These are phyloP conservation scores for Caradrina clavipalpis DNA, from an alignment of 2,888 invertebrate species.

Conservation along the genomic window DNA sequence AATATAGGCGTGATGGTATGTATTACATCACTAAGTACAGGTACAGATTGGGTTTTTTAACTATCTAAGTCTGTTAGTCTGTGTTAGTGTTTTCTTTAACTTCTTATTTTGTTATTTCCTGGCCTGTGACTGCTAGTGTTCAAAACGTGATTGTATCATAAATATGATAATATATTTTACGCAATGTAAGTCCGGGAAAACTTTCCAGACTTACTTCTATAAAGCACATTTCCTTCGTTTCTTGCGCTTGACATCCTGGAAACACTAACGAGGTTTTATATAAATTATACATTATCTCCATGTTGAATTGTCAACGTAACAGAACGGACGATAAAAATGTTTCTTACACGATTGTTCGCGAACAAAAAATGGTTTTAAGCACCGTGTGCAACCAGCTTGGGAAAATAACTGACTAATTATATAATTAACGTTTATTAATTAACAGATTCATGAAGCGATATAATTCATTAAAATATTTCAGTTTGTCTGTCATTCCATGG, in stretches of 20 bases:
- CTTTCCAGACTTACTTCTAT: slow-evolving; percentile 11
- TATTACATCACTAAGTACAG: too few relatives aligned
- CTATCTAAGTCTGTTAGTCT: too few relatives aligned
- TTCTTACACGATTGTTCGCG: slow-evolving; percentile 39
- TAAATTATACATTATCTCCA: slow-evolving; percentile 40
- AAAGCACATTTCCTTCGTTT: slow-evolving; percentile 29
- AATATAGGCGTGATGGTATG: too few relatives aligned
- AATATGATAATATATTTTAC: not conserved
- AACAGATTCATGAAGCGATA: slow-evolving; percentile 46
- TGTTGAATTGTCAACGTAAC: slow-evolving; percentile 38
- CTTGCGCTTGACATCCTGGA: slow-evolving; percentile 36
- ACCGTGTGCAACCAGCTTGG: slow-evolving; percentile 54
- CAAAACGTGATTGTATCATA: slow-evolving; percentile 9
- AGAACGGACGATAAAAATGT: slow-evolving; percentile 19
- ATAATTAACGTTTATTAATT: slow-evolving; percentile 31
- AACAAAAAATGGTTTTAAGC: slow-evolving; percentile 19
- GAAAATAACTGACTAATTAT: slow-evolving; percentile 53
- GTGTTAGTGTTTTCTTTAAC: not conserved
- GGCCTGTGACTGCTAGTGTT: not conserved
- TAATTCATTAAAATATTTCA: slow-evolving; percentile 59
- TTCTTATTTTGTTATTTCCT: not conserved
- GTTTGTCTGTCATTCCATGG: slow-evolving; percentile 22
- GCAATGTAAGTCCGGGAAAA: slow-evolving; percentile 15
- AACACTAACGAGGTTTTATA: slow-evolving; percentile 42
- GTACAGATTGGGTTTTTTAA: too few relatives aligned